phyloP scores from a whole-genome alignment of 2,888 invertebrate species.

The Hanleya hanleyi region DNA sequence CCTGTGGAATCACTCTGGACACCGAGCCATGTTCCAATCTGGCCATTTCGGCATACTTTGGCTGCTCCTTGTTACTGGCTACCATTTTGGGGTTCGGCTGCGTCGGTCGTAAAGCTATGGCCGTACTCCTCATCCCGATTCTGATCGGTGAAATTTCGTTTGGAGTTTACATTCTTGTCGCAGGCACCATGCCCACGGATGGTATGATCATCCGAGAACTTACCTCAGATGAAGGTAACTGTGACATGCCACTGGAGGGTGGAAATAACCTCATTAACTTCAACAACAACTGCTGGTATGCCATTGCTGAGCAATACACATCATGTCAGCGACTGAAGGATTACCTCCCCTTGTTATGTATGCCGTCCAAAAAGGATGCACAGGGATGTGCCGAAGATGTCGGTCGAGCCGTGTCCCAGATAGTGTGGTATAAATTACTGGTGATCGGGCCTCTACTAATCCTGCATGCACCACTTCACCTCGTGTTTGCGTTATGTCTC shows the following conservation, averaged over 20 bases:
- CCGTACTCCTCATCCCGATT: conserved; percentile 17
- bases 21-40: conserved; percentile 22
- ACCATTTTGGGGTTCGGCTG: conserved; percentile 25
- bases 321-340: not conserved
- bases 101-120: conserved; percentile 17
- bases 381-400: not conserved
- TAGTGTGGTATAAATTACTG: not conserved
- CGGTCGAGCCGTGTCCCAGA: not conserved
- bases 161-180: conserved; percentile 2
- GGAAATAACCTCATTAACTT: not conserved
- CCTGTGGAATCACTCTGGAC: conserved; percentile 8
- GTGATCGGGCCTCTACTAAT: not conserved
- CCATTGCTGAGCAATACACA: not conserved
- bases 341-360: not conserved
- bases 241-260: no score
- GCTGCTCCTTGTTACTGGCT: conserved; percentile 13
- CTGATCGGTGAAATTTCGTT: conserved; percentile 13
- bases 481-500: not conserved
- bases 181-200: not conserved
- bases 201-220: not conserved
- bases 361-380: not conserved
- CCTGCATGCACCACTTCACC: not conserved
- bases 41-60: conserved; percentile 18
- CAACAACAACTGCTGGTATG: not conserved
- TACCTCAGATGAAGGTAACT: not conserved